phyloP scores from a whole-genome alignment of 2,113 vertebrate genomes.

The Tursiops truncatus region DNA sequence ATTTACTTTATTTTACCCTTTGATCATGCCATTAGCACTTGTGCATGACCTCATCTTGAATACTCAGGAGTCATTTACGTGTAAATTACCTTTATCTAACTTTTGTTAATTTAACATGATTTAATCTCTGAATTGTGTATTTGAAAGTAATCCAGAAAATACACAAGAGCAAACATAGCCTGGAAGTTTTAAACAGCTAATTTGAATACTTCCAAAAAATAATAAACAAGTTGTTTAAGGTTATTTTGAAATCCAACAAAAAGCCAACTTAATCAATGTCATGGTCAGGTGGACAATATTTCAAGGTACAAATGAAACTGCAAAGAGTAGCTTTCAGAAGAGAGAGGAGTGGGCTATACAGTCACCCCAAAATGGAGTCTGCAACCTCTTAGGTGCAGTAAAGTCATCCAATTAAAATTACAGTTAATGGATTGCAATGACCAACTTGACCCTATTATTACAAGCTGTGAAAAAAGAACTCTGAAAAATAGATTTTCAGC shows the following conservation, averaged over 20 bases:
- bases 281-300: neutral
- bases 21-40: neutral
- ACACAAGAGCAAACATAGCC: neutral
- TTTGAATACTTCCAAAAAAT: neutral
- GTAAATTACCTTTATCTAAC: constrained; percentile 36
- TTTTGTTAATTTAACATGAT: neutral
- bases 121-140: neutral
- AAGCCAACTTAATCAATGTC: neutral
- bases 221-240: neutral
- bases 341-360: neutral
- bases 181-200: neutral
- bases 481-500: neutral
- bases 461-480: neutral
- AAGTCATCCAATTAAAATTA: neutral
- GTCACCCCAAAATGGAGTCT: neutral
- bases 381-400: neutral
- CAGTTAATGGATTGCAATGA: neutral
- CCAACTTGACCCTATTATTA: neutral
- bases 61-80: constrained; percentile 14
- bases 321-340: neutral
- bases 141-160: constrained; percentile 24
- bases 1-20: constrained; percentile 6
- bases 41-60: neutral
- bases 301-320: neutral
- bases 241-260: constrained; percentile 9